A percentile compares a stretch with the other conserved stretches of the same genome.
Conservation (phyloP, 35 echinoderm and acorn worm species). For the Apostichopus californicus region DNA sequence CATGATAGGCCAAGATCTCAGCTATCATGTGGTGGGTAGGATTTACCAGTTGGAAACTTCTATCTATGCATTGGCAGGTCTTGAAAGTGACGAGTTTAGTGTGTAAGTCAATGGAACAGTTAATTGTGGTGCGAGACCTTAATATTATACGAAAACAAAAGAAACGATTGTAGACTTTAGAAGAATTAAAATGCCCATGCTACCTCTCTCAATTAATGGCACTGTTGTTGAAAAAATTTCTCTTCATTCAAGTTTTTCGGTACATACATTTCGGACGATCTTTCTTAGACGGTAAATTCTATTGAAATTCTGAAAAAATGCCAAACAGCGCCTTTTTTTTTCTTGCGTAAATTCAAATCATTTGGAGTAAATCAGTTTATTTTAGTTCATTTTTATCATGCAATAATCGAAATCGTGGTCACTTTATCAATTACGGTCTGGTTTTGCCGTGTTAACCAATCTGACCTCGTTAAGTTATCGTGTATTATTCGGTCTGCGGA, state of each 20-base stretch:
- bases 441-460: not conserved
- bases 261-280: conserved; percentile 13
- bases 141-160: not conserved
- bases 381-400: conserved; percentile 42
- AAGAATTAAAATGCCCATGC: not conserved
- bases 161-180: conserved; percentile 8
- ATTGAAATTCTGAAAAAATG: not conserved
- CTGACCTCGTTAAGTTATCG: not conserved
- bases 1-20: too few species aligned
- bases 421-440: conserved; percentile 55
- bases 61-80: too few species aligned
- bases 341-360: conserved; percentile 23
- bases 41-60: too few species aligned
- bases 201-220: not conserved
- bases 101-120: too few species aligned
- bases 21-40: too few species aligned
- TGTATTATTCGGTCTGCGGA: conserved; percentile 17
- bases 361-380: not conserved
- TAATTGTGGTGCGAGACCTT: too few species aligned
- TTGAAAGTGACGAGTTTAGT: too few species aligned
- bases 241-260: not conserved
- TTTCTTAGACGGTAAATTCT: too few species aligned
- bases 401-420: conserved; percentile 23
- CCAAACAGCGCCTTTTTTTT: conserved; percentile 31
- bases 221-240: not conserved